Evolutionary conservation across 2,888 invertebrate species (phyloP).

Genomic region (Tortrix viridana): DNA sequence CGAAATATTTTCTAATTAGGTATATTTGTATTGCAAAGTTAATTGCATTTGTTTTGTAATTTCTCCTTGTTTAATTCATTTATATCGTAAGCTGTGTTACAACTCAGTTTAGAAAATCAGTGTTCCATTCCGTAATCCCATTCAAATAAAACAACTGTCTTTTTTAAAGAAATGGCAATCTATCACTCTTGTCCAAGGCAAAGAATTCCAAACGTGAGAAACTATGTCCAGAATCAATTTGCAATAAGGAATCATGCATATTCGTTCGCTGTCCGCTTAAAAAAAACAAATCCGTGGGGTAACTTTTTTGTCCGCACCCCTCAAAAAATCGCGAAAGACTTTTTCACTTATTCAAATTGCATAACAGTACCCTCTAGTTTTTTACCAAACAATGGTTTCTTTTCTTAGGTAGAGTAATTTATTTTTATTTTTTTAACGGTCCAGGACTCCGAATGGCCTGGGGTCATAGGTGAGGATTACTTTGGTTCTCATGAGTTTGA

Average conservation of each 20-base stretch:
- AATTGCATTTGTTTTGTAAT: too few species aligned
- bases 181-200: conserved; percentile 16
- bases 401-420: conserved; percentile 66
- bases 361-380: conserved; percentile 73
- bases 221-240: conserved; percentile 71
- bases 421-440: conserved; percentile 77
- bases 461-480: conserved; percentile 80
- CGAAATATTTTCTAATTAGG: too few species aligned
- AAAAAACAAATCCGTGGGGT: conserved; percentile 68
- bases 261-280: conserved; percentile 67
- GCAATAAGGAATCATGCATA: conserved; percentile 66
- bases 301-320: conserved; percentile 73
- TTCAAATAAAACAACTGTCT: neutral
- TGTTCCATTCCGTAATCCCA: too few species aligned
- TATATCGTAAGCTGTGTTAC: too few species aligned
- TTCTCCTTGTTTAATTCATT: too few species aligned
- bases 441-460: conserved; percentile 64
- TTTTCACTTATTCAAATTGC: conserved; percentile 75
- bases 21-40: too few species aligned
- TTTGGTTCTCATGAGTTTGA: conserved; percentile 74
- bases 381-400: conserved; percentile 73
- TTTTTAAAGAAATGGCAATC: conserved; percentile 20
- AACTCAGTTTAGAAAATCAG: too few species aligned
- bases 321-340: conserved; percentile 57
- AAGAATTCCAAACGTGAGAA: conserved; percentile 68